These are phyloP conservation scores for Eilema caniola DNA, from an alignment of 2,888 invertebrate genomes.

Conservation along the genomic window DNA sequence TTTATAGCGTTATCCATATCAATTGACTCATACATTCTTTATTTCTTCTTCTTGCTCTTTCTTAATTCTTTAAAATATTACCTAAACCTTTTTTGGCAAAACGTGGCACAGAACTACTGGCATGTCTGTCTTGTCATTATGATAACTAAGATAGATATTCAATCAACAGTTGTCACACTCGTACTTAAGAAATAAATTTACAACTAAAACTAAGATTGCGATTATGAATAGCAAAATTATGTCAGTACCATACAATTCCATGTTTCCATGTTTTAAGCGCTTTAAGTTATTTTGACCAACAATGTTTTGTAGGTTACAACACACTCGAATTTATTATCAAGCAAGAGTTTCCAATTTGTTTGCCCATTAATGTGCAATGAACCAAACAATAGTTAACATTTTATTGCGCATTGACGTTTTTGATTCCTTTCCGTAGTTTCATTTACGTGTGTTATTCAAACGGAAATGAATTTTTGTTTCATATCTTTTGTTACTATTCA, in stretches of 20 bases:
- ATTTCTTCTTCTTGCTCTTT: no score
- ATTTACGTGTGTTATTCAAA: conserved; percentile 63
- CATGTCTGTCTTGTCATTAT: no score
- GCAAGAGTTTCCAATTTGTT: conserved; percentile 58
- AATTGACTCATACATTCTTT: no score
- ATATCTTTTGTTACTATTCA: conserved; percentile 65
- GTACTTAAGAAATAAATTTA: not conserved
- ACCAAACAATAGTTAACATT: conserved; percentile 62
- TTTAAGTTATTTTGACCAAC: conserved; percentile 11
- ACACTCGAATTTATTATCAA: conserved; percentile 16
- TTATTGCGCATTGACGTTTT: conserved; percentile 59
- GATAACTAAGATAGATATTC: no score
- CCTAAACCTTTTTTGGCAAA: no score
- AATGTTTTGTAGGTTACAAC: conserved; percentile 13
- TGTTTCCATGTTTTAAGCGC: not conserved
- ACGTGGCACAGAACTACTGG: no score
- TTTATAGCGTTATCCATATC: no score
- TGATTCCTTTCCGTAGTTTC: conserved; percentile 54
- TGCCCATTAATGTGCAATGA: conserved; percentile 62
- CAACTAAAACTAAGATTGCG: not conserved
- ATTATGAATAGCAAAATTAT: not conserved
- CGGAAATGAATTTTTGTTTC: conserved; percentile 74
- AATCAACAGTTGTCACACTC: no score
- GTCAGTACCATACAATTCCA: not conserved
- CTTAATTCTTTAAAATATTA: no score